Conservation (phyloP, 2,888 invertebrate genomes). For the Drosophila suboccidentalis region DNA sequence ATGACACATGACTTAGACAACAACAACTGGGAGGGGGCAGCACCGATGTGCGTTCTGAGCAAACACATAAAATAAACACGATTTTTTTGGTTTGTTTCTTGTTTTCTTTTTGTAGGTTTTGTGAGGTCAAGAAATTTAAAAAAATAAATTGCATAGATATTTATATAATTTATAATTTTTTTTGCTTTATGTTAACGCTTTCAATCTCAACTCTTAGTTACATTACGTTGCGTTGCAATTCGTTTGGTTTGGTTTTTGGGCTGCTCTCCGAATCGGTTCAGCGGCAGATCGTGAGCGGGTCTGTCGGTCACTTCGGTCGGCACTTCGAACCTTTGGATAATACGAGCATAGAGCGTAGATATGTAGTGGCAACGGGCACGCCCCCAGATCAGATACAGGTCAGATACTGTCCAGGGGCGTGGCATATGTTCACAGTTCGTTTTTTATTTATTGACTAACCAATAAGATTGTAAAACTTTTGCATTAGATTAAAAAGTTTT, state of each 20-base stretch:
- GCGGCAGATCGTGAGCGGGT: slow-evolving; percentile 76
- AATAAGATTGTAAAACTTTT: slow-evolving; percentile 62
- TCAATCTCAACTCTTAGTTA: slow-evolving; percentile 24
- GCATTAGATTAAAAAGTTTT: slow-evolving; percentile 31
- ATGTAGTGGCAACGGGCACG: slow-evolving; percentile 68
- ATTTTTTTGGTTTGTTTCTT: slow-evolving; percentile 36
- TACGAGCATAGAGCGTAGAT: slow-evolving; percentile 80
- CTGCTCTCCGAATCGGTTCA: slow-evolving; percentile 64
- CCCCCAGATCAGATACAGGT: slow-evolving; percentile 56
- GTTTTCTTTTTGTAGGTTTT: slow-evolving; percentile 1
- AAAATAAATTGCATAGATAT: slow-evolving; percentile 26
- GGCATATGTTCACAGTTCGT: slow-evolving; percentile 39
- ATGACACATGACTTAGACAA: slow-evolving; percentile 62
- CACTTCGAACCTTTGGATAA: slow-evolving; percentile 81
- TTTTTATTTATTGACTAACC: slow-evolving; percentile 6
- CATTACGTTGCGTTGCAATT: slow-evolving; percentile 9
- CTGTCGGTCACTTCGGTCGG: slow-evolving; percentile 70
- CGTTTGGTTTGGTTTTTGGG: slow-evolving; percentile 15
- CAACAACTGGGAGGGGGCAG: slow-evolving; percentile 53
- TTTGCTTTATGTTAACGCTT: slow-evolving; percentile 18
- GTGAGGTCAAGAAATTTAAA: slow-evolving; percentile 31
- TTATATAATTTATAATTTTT: slow-evolving; percentile 4
- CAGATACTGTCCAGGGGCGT: slow-evolving; percentile 42
- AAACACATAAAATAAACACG: slow-evolving; percentile 78
- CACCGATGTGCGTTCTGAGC: slow-evolving; percentile 74